Evolutionary conservation across 2,888 invertebrate species (phyloP).

Genomic region (Cyaniris semiargus): DNA sequence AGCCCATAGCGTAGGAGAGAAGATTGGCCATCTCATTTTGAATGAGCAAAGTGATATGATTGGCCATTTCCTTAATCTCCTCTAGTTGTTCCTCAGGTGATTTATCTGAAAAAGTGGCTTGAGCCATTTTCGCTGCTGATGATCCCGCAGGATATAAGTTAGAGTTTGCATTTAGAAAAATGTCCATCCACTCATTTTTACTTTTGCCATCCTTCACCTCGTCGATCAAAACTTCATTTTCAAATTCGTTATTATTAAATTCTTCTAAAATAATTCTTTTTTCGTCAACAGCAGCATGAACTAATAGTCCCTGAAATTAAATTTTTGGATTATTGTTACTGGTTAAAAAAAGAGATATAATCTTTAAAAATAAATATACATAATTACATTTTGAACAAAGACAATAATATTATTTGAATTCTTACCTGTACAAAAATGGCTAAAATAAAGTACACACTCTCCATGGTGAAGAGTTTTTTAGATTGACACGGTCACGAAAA

Average conservation of each 20-base stretch:
- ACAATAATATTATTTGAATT: slow-evolving; percentile 30
- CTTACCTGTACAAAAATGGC: slow-evolving; percentile 66
- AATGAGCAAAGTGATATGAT: slow-evolving; percentile 58
- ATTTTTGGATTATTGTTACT: slow-evolving; percentile 8
- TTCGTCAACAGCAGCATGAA: slow-evolving; percentile 47
- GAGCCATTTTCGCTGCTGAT: slow-evolving; percentile 61
- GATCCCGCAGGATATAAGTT: slow-evolving; percentile 52
- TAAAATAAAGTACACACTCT: slow-evolving; percentile 58
- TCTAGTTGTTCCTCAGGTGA: slow-evolving; percentile 65
- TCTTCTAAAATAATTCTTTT: slow-evolving; percentile 44
- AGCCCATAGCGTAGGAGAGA: slow-evolving; percentile 55
- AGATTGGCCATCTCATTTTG: slow-evolving; percentile 65
- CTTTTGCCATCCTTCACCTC: slow-evolving; percentile 49
- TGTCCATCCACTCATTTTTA: slow-evolving; percentile 59
- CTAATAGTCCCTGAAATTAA: slow-evolving; percentile 54
- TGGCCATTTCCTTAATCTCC: slow-evolving; percentile 64
- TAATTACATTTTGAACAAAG: slow-evolving; percentile 6
- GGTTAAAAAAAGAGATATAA: too few relatives aligned
- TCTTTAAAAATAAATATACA: not conserved
- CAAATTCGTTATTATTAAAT: slow-evolving; percentile 10
- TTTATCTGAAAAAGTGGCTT: slow-evolving; percentile 58
- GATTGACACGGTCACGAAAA: slow-evolving; percentile 37
- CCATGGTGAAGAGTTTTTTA: slow-evolving; percentile 55
- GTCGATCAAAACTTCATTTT: slow-evolving; percentile 46
- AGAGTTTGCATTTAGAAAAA: slow-evolving; percentile 50